These are phyloP conservation scores for Apostichopus leukothele DNA, from an alignment of 53 echinoderm and acorn worm species.

Conservation along the genomic window DNA sequence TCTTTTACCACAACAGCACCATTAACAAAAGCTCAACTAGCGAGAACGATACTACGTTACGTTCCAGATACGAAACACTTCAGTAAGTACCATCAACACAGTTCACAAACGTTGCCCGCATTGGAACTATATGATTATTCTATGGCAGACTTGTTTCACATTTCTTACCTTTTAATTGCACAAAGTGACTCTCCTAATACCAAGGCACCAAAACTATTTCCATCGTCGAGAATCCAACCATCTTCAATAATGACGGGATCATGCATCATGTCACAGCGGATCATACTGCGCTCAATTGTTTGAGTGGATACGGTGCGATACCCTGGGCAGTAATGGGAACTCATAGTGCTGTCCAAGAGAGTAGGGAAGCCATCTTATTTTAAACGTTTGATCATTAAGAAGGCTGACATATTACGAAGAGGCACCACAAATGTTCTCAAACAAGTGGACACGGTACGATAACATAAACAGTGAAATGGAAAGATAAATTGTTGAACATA, in stretches of 20 bases:
- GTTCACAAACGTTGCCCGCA: too few relatives aligned
- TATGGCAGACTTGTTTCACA: not conserved
- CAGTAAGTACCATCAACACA: too few relatives aligned
- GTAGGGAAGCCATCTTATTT: too few relatives aligned
- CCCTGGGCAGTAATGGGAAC: constrained; percentile 20
- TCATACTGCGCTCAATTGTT: constrained; percentile 47
- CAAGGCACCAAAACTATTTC: not conserved
- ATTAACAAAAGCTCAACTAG: too few relatives aligned
- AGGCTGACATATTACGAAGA: not conserved
- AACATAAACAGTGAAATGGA: too few relatives aligned
- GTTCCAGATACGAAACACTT: too few relatives aligned
- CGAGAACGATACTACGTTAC: too few relatives aligned
- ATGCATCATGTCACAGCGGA: constrained; percentile 48
- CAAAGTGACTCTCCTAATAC: constrained; percentile 46
- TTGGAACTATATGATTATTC: too few relatives aligned
- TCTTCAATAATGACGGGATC: constrained; percentile 48
- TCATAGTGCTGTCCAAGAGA: not conserved
- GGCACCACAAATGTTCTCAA: not conserved
- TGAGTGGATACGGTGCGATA: constrained; percentile 1
- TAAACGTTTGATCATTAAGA: too few relatives aligned
- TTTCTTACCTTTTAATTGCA: constrained; percentile 49
- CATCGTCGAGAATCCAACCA: constrained; percentile 52
- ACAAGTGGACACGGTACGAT: too few relatives aligned
- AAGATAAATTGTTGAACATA: too few relatives aligned
- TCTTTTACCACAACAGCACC: too few relatives aligned